Base-by-base conservation (phyloP, 2,888 invertebrate species). In the Scaptomyza flava region DNA sequence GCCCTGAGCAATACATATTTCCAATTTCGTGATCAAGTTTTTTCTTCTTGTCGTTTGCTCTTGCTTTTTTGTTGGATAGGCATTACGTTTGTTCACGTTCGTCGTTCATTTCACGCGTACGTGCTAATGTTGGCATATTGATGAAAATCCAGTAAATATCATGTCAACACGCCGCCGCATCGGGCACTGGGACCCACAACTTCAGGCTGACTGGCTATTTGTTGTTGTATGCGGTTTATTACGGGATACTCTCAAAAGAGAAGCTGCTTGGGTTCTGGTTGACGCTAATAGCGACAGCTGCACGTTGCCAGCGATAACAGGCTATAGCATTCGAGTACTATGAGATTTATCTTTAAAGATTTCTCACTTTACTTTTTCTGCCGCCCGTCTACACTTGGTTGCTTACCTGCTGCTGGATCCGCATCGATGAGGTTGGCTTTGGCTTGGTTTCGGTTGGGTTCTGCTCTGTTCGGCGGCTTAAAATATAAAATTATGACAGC, bases 81-180 rank as follows among this genome's bases (percentile, higher is more conserved):
- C 67, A 72, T 75, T 72, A 71, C 79, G 75, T 66, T 79, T 52
- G 77, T 89, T 71, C 85, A 79, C 80, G 83, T 89, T 87, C 81
- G 59, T 62, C 75, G 52, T 62, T 74, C 79, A 57, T 57, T 78
- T 72, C 64, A 64, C 52, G 81, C 64, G 83, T 79, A 83, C 83
- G 83, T 83, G 83, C 88, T 83, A 89, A 83, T 84, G 69, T 80
- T 50, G 77, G 58, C 66, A 85, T 89, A 85, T 89, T 84, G 83
- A 84, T 84, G 87, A 86, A 89, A 85, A 87, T 85, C 83, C 86
- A 81, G 88, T 87, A 79, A 85, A 87, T 87, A 83, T 83, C 88
- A 86, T 83, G 83, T 83, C 88, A 87, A 87, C 83, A 89, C 68
- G 7, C 8, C 9, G 66, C 75, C 58, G 80, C 71, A 68, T 66